Evolutionary conservation across 2,113 vertebrate genomes (phyloP).

Genomic region (Hepsetus odoe): DNA sequence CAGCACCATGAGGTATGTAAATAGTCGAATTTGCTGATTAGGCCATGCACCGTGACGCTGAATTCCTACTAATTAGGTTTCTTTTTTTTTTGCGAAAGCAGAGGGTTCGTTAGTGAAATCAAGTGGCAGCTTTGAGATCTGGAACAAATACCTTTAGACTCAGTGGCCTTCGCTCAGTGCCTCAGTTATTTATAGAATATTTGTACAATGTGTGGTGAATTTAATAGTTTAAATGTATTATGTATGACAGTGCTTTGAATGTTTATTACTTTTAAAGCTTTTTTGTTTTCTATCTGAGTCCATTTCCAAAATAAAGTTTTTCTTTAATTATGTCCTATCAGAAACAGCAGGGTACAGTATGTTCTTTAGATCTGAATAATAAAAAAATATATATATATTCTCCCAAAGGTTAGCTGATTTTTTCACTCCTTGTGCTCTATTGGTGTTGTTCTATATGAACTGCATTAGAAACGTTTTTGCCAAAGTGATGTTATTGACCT

Average conservation of each 20-base stretch:
- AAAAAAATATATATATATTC: background rate
- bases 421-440: background rate
- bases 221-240: background rate
- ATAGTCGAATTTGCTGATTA: background rate
- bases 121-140: background rate
- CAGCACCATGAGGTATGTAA: background rate
- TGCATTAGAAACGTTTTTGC: background rate
- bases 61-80: constrained; percentile 1
- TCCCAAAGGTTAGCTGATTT: background rate
- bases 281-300: background rate
- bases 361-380: background rate
- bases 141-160: background rate
- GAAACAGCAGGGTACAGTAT: background rate
- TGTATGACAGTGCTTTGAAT: background rate
- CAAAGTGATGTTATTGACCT: constrained; percentile 25
- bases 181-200: background rate
- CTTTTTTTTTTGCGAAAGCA: constrained; percentile 2
- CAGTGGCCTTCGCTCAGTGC: background rate
- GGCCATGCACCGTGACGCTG: background rate
- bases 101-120: constrained; percentile 5
- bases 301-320: background rate
- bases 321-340: constrained; percentile 10
- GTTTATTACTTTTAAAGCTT: background rate
- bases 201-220: background rate
- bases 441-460: background rate